Conservation (phyloP, 2,797 vertebrate genomes). For the Mallotus villosus region DNA sequence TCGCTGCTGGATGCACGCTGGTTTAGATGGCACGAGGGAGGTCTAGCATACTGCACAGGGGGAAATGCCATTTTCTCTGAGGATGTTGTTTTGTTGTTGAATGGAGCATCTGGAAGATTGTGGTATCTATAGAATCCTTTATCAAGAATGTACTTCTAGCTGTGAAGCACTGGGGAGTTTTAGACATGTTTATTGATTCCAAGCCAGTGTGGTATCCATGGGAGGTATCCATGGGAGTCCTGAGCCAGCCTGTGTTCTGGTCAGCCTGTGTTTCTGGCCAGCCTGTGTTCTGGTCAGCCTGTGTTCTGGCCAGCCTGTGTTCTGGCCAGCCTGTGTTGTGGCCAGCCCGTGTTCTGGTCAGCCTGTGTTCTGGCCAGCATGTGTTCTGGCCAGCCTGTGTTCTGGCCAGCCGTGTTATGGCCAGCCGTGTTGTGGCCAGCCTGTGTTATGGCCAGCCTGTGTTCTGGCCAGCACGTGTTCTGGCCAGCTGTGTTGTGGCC, state of each 20-base stretch:
- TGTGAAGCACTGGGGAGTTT: background rate
- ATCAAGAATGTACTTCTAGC: background rate
- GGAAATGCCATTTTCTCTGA: slow-evolving; percentile 45
- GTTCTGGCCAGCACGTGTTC: slow-evolving; percentile 67
- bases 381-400: slow-evolving; percentile 58
- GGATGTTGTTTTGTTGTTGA: background rate
- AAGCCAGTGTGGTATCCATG: background rate
- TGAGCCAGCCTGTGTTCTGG: slow-evolving; percentile 58
- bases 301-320: slow-evolving; percentile 58
- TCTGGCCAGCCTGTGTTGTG: slow-evolving; percentile 59
- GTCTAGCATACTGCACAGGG: slow-evolving; percentile 35
- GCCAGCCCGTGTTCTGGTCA: slow-evolving; percentile 65
- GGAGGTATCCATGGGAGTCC: slow-evolving; percentile 13
- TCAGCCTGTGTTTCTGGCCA: slow-evolving; percentile 59
- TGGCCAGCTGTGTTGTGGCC: no score
- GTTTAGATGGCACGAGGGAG: background rate
- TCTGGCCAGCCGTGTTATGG: no score
- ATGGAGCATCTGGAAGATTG: background rate
- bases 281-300: no score
- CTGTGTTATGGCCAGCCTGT: slow-evolving; percentile 54
- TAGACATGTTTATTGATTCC: background rate
- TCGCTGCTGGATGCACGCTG: background rate
- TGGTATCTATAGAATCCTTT: background rate
- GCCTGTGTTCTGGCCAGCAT: no score
- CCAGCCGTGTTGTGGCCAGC: no score